phyloP scores from a whole-genome alignment of 2,797 vertebrate genomes.

The Fistularia tabacaria region DNA sequence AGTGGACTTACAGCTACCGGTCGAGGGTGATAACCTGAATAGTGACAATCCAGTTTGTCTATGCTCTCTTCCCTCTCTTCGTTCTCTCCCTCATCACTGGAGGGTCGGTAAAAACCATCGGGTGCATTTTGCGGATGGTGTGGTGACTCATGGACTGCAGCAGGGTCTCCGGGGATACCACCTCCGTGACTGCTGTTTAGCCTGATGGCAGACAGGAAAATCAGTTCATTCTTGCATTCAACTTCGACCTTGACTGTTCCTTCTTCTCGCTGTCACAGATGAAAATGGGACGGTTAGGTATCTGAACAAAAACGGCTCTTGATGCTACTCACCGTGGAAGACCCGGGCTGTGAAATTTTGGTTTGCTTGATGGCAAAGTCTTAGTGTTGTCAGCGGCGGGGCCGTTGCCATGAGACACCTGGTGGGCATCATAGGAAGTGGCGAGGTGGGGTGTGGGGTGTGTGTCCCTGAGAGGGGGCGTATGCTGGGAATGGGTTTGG shows the following conservation, averaged over 20 bases:
- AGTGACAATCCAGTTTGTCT: slow-evolving; percentile 99
- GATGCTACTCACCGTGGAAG: slow-evolving; percentile 88
- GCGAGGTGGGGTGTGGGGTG: slow-evolving; percentile 85
- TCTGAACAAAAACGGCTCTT: not conserved
- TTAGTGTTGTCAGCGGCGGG: slow-evolving; percentile 77
- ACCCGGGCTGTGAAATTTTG: slow-evolving; percentile 93
- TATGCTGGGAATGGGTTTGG: slow-evolving; percentile 89
- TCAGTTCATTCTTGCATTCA: not conserved
- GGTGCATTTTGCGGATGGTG: slow-evolving; percentile 81
- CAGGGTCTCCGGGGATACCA: slow-evolving; percentile 79
- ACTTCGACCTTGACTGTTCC: no score
- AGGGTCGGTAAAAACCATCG: slow-evolving; percentile 85
- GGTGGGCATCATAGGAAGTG: slow-evolving; percentile 75
- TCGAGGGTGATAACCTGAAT: slow-evolving; percentile 98
- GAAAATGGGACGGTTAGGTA: not conserved
- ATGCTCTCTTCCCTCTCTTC: slow-evolving; percentile 91
- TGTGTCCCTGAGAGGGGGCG: slow-evolving; percentile 97
- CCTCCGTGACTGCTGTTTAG: slow-evolving; percentile 87
- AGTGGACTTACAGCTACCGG: slow-evolving; percentile 89
- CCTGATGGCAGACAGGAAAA: slow-evolving; percentile 58
- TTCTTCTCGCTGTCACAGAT: no score
- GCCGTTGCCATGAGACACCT: slow-evolving; percentile 85
- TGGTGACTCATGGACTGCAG: slow-evolving; percentile 81
- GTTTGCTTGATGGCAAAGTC: slow-evolving; percentile 87
- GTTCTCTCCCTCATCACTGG: slow-evolving; percentile 97